Percentiles rank a stretch among this genome's conserved stretches.
phyloP scores from a whole-genome alignment of 2,113 vertebrate species.

The Tetrax tetrax region DNA sequence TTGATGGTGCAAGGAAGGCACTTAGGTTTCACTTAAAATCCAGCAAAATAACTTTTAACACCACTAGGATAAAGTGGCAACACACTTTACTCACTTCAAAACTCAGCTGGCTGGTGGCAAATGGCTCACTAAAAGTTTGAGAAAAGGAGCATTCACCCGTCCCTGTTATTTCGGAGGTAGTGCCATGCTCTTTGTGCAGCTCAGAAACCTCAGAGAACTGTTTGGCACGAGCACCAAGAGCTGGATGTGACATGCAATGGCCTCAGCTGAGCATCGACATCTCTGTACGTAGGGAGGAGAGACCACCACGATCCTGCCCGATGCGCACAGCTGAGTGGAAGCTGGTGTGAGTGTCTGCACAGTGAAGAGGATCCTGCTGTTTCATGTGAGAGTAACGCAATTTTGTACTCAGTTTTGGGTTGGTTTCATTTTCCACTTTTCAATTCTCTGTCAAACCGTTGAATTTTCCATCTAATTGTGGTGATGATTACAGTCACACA shows the following conservation, averaged over 20 bases:
- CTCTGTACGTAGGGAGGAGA: not conserved
- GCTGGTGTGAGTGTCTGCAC: not conserved
- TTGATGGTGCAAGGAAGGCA: not conserved
- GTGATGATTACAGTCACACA: not conserved
- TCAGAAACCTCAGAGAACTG: not conserved
- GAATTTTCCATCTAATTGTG: not conserved
- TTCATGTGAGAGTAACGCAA: not conserved
- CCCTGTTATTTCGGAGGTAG: not conserved
- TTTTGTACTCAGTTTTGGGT: not conserved
- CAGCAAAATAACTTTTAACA: not conserved
- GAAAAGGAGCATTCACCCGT: not conserved
- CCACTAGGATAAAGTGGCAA: not conserved
- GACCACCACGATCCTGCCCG: rapidly evolving
- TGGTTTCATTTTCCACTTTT: not conserved
- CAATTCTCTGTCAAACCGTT: not conserved
- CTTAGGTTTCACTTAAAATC: not conserved
- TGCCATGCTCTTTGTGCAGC: not conserved
- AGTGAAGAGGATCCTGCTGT: not conserved
- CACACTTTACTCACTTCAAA: not conserved
- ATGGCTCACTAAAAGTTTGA: not conserved
- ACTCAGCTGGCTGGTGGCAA: not conserved
- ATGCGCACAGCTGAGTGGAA: not conserved
- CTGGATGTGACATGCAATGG: not conserved
- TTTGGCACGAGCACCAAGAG: not conserved
- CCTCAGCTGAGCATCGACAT: rapidly evolving